Conservation (phyloP, 2,888 invertebrate genomes). For the Elegia similella region DNA sequence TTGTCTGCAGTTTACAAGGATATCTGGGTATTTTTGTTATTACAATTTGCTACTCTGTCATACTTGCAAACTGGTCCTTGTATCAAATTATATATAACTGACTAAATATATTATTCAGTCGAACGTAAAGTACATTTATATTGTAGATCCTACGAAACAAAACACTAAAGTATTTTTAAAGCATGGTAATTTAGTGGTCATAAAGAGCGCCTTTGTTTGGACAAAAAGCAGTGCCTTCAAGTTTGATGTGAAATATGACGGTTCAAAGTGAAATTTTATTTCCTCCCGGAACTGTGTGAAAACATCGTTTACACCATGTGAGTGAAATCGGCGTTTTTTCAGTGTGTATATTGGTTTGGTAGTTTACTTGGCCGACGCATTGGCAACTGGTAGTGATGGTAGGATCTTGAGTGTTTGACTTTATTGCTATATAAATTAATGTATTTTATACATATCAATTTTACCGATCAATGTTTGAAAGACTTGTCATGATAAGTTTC, state of each 20-base stretch:
- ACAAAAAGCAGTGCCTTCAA: slow-evolving; percentile 72
- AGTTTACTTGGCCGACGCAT: neutral
- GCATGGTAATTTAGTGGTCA: slow-evolving; percentile 1
- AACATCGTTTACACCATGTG: slow-evolving; percentile 1
- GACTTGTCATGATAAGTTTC: neutral
- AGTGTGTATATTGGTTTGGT: neutral
- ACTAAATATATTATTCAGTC: neutral
- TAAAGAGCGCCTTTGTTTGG: slow-evolving; percentile 32
- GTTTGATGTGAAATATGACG: slow-evolving; percentile 49
- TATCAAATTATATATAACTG: neutral
- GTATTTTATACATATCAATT: slow-evolving; percentile 9
- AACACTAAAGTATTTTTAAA: slow-evolving; percentile 6
- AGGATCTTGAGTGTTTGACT: neutral
- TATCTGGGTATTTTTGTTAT: too few species aligned
- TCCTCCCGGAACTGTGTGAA: neutral
- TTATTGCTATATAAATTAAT: neutral
- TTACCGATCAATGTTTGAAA: neutral
- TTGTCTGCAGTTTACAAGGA: too few species aligned
- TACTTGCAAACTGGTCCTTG: neutral
- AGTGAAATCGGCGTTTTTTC: neutral
- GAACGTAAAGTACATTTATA: neutral
- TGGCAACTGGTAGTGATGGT: neutral
- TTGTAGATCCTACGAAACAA: slow-evolving; percentile 2
- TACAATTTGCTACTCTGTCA: too few species aligned
- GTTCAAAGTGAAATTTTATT: slow-evolving; percentile 30